phyloP scores from a whole-genome alignment of 2,797 vertebrate species.

The Aphelocoma californica region DNA sequence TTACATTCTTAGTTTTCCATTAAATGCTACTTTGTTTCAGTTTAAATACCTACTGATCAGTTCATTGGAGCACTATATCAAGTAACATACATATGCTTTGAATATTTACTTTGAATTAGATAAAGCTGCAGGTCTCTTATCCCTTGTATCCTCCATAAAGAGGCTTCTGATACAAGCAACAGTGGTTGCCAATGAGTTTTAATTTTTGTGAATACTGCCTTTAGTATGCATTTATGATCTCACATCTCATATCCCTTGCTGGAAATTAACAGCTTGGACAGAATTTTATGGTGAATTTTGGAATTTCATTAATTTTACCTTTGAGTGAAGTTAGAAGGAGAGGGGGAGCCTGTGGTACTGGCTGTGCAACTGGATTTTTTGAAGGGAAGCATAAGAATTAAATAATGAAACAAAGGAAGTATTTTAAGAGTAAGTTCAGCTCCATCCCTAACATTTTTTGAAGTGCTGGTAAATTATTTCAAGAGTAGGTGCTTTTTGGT shows the following conservation, averaged over 20 bases:
- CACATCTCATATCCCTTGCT: background rate
- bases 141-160: background rate
- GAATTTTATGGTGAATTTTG: background rate
- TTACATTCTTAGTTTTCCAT: background rate
- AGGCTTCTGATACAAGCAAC: background rate
- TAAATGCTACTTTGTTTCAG: background rate
- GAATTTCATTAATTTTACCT: background rate
- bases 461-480: background rate
- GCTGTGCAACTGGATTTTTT: background rate
- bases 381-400: background rate
- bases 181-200: background rate
- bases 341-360: rapidly evolving
- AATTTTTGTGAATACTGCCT: background rate
- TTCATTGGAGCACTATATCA: background rate
- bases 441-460: background rate
- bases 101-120: background rate
- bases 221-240: background rate
- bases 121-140: background rate
- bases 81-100: background rate
- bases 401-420: background rate
- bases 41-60: background rate
- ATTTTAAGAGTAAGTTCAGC: background rate
- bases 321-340: background rate
- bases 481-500: background rate
- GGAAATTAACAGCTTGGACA: background rate